Evolutionary conservation across 2,113 vertebrate genomes (phyloP), one percentile per base, ranked within the genome.

Genomic region (Tapirus terrestris): DNA sequence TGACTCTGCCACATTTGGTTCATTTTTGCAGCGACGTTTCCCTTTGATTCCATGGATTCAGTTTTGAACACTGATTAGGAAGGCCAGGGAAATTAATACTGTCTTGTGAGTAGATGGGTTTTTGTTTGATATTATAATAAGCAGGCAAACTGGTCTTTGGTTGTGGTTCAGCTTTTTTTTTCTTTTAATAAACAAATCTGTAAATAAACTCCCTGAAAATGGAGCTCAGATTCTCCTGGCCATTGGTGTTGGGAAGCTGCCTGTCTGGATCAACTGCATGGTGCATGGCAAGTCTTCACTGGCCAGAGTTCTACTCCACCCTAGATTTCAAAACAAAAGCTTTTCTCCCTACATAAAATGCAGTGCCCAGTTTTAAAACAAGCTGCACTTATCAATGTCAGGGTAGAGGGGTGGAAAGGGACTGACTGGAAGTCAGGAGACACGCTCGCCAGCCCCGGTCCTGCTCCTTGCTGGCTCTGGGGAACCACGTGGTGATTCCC

Each of bases 111-210:
- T 51, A 43, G 73, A 67, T 8, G 65, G 43, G 18, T 96, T 96
- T 97, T 95, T 96, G 96, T 95, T 97, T 96, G 96, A 97, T 88
- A 94, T 33, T 84, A 98, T 95, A 53, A 53, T 95, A 88, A 97
- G 77, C 88, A 98, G 96, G 97, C 94, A 96, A 91, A 98, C 25
- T 79, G 43, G 61, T 86, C 85, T 91, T 85, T 48, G 58, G 48
- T 58, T 84, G 61, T 70, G 48, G 72, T n/a, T 43, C 8, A n/a
- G 36, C n/a, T 36, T 77, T 70, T n/a, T 68, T 56, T 76, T 72
- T 39, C 36, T 91, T 70, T 3, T 5, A 36, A 88, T 61, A 90
- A 85, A 88, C 39, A 93, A 75, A 86, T 76, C 39, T 92, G 77
- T 89, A 76, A 96, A 89, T 67, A 77, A 73, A 43, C 96, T 92